These are phyloP conservation scores for Ormia ochracea DNA, from an alignment of 2,888 invertebrate genomes.

Conservation along the genomic window DNA sequence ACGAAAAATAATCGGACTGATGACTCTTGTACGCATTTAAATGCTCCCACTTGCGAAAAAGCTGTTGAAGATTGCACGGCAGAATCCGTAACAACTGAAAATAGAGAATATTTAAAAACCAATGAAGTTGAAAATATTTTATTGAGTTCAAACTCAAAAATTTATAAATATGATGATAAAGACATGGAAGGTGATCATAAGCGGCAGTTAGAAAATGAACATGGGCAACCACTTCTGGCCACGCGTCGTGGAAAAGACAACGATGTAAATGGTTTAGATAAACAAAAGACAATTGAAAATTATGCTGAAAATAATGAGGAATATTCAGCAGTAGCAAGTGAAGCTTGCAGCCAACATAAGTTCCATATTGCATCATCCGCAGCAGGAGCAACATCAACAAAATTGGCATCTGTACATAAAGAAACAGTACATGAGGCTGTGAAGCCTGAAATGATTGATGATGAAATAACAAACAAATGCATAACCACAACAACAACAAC, in stretches of 20 bases:
- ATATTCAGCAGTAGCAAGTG: conserved; percentile 14
- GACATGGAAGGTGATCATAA: neutral
- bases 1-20: conserved; percentile 14
- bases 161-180: neutral
- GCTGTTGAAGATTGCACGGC: neutral
- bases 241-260: neutral
- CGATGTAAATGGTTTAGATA: conserved; percentile 11
- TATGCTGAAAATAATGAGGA: conserved; percentile 25
- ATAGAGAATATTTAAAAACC: conserved; percentile 5
- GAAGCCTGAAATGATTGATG: conserved; percentile 56
- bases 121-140: conserved; percentile 5
- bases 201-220: neutral
- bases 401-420: conserved; percentile 28
- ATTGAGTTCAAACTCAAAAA: neutral
- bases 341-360: conserved; percentile 6
- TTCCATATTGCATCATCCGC: neutral
- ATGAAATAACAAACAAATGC: conserved; percentile 57
- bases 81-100: neutral
- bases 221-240: neutral
- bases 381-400: conserved; percentile 1
- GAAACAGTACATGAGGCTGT: conserved; percentile 48
- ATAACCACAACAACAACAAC: conserved; percentile 43
- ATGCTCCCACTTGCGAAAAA: neutral
- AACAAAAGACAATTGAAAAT: conserved; percentile 43
- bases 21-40: neutral